Percentiles rank a stretch among this genome's conserved stretches.
Conservation (phyloP, 2,888 invertebrate species). For the Mamestra brassicae region DNA sequence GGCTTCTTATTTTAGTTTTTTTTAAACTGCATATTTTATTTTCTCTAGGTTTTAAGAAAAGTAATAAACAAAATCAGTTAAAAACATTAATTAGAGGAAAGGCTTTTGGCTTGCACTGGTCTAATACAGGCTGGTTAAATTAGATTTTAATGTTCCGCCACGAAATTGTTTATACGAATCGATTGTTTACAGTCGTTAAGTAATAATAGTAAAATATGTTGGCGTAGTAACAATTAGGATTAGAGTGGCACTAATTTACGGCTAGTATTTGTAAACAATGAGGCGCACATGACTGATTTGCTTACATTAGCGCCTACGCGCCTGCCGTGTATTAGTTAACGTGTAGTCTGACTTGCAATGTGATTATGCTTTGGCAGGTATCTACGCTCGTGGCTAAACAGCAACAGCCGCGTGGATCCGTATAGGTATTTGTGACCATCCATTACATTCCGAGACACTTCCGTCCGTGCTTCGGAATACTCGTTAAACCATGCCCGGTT, state of each 20-base stretch:
- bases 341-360: constrained; percentile 43
- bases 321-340: constrained; percentile 64
- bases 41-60: too few species aligned
- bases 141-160: neutral
- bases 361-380: neutral
- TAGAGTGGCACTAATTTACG: constrained; percentile 74
- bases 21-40: too few species aligned
- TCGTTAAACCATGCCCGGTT: too few species aligned
- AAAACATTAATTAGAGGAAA: neutral
- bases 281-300: constrained; percentile 75
- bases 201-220: constrained; percentile 55
- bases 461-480: too few species aligned
- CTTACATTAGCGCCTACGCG: constrained; percentile 74
- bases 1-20: too few species aligned
- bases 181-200: constrained; percentile 44
- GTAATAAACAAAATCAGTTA: too few species aligned
- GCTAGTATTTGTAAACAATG: constrained; percentile 76
- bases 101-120: neutral
- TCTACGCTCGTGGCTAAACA: neutral
- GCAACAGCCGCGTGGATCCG: too few species aligned
- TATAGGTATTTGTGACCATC: too few species aligned
- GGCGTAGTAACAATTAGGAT: constrained; percentile 54
- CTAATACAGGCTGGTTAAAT: neutral
- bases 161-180: neutral
- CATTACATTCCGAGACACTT: too few species aligned